These are phyloP conservation scores for Tigriopus californicus DNA, from an alignment of 2,888 invertebrate species.

Conservation along the genomic window DNA sequence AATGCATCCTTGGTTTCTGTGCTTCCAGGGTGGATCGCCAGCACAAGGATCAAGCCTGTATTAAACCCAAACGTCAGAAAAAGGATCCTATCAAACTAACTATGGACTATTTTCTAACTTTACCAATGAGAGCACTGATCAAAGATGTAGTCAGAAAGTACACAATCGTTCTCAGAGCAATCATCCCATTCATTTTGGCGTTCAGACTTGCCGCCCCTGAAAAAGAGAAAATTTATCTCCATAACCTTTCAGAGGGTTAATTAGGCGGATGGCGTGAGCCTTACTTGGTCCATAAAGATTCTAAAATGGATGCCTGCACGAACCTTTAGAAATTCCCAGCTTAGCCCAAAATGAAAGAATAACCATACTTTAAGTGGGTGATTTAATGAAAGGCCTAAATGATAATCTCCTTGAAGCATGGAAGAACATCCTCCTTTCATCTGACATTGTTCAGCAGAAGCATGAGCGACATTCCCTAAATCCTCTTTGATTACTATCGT, in stretches of 20 bases:
- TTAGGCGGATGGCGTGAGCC: no score
- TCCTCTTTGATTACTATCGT: neutral
- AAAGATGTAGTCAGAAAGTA: constrained; percentile 64
- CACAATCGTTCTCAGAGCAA: constrained; percentile 56
- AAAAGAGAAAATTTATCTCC: no score
- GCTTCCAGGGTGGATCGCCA: constrained; percentile 56
- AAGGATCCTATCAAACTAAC: no score
- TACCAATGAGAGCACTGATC: constrained; percentile 51
- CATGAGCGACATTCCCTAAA: neutral
- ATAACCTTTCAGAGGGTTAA: no score
- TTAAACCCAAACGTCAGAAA: no score
- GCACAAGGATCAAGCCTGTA: constrained; percentile 42
- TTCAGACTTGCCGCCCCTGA: constrained; percentile 70
- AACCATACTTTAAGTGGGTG: no score
- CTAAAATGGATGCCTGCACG: neutral
- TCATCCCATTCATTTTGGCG: constrained; percentile 65
- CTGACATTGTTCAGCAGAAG: neutral
- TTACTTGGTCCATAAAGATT: no score
- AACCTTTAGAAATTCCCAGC: neutral
- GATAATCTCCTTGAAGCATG: neutral
- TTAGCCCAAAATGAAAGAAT: no score
- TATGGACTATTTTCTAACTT: no score
- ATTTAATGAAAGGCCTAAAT: neutral
- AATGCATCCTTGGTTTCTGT: constrained; percentile 31
- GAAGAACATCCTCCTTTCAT: neutral